A percentile compares a stretch with the other conserved stretches of the same genome.
phyloP scores from a whole-genome alignment of 2,797 vertebrate genomes.

The Tamandua tetradactyla region DNA sequence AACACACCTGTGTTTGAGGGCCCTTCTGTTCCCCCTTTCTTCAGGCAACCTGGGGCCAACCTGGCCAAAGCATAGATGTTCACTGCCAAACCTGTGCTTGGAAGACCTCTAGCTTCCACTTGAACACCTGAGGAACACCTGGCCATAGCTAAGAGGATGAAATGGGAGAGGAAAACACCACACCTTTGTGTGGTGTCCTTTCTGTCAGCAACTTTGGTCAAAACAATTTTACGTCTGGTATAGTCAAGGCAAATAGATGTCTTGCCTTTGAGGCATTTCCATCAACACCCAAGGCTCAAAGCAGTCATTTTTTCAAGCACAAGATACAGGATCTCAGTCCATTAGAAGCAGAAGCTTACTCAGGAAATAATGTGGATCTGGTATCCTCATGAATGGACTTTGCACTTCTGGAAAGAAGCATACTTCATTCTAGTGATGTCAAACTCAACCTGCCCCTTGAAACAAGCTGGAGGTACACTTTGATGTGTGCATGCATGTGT shows the following conservation, averaged over 20 bases:
- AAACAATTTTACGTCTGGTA: slow-evolving; percentile 72
- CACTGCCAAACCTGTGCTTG: slow-evolving; percentile 86
- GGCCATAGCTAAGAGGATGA: no score
- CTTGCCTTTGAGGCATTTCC: slow-evolving; percentile 88
- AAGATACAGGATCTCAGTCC: neutral
- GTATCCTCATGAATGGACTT: neutral
- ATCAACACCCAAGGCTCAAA: slow-evolving; percentile 81
- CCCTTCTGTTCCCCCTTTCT: rapidly evolving
- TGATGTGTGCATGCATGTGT: neutral
- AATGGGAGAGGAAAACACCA: no score
- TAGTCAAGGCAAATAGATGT: slow-evolving; percentile 53
- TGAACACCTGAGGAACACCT: no score
- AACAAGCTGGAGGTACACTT: no score
- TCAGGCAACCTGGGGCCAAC: slow-evolving; percentile 65
- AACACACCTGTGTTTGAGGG: neutral
- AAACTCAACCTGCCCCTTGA: neutral
- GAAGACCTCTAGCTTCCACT: slow-evolving; percentile 87
- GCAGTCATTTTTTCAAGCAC: neutral
- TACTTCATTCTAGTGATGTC: neutral
- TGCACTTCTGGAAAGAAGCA: rapidly evolving
- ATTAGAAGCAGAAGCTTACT: neutral
- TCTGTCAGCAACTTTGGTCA: no score
- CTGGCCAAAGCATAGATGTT: neutral
- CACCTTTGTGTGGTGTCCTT: no score
- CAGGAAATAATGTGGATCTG: neutral